Evolutionary conservation across 2,797 vertebrate genomes (phyloP).

Genomic region (Microcaecilia unicolor): DNA sequence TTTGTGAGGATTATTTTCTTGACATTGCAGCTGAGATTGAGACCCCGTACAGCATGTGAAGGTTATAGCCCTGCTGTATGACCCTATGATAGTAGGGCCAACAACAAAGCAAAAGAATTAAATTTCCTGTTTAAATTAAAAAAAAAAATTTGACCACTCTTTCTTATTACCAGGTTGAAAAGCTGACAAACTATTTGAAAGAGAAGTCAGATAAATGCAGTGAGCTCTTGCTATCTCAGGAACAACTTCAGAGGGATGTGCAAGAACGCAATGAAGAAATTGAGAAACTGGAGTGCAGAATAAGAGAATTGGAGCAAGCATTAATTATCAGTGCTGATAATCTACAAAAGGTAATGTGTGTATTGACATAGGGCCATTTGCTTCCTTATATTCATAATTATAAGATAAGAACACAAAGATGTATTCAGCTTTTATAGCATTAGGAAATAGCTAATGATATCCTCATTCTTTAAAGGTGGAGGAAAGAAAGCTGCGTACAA

Average conservation of each 20-base stretch:
- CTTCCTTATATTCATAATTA: not conserved
- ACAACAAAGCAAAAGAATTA: too few relatives aligned
- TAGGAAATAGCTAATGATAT: not conserved
- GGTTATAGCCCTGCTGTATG: too few relatives aligned
- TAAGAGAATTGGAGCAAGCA: constrained; percentile 85
- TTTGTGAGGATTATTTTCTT: too few relatives aligned
- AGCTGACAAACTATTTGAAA: constrained; percentile 79
- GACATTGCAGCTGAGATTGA: too few relatives aligned
- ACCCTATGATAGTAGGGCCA: too few relatives aligned
- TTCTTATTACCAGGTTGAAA: constrained; percentile 68
- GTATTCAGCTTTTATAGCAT: not conserved
- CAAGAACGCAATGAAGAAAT: constrained; percentile 86
- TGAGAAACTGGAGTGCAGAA: constrained; percentile 80
- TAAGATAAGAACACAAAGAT: not conserved
- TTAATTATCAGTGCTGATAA: constrained; percentile 72
- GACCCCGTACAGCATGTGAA: too few relatives aligned
- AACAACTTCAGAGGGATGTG: constrained; percentile 84
- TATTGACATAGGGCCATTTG: not conserved
- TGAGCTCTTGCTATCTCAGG: constrained; percentile 82
- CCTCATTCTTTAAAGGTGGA: constrained; percentile 56
- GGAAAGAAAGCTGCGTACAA: constrained; percentile 67
- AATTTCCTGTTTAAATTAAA: too few relatives aligned
- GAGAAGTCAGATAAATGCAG: constrained; percentile 95
- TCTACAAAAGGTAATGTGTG: constrained; percentile 68
- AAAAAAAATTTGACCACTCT: too few relatives aligned